Conservation (phyloP, 2,888 invertebrate genomes). For the Melieria omissa region DNA sequence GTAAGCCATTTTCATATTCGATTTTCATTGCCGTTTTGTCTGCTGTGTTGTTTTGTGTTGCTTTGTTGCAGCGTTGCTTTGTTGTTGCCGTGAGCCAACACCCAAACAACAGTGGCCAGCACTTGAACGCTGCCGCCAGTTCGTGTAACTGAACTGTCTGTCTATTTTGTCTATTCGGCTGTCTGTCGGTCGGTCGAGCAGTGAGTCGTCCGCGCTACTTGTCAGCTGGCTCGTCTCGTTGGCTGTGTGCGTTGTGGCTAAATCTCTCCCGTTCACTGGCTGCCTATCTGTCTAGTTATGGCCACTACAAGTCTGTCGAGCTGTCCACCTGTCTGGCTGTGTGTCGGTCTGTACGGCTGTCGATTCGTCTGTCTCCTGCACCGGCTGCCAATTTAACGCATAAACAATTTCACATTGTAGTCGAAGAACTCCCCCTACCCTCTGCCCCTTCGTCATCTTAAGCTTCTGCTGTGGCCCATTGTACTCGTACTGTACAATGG, state of each 20-base stretch:
- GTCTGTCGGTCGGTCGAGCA: no score
- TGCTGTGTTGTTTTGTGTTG: background rate
- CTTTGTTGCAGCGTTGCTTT: no score
- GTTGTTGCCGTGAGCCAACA: no score
- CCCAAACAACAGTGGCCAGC: no score
- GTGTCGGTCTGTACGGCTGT: conserved; percentile 4
- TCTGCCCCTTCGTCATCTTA: background rate
- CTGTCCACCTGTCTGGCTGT: conserved; percentile 4
- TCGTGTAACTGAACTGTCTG: no score
- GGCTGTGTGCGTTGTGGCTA: background rate
- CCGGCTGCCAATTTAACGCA: conserved; percentile 19
- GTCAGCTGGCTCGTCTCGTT: background rate
- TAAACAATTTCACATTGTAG: conserved; percentile 19
- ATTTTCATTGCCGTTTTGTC: conserved; percentile 4
- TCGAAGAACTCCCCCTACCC: background rate
- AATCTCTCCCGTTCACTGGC: no score
- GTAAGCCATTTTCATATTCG: background rate
- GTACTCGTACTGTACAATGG: no score
- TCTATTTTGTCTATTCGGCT: no score
- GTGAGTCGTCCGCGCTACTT: no score
- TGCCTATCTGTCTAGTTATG: no score
- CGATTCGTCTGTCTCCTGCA: background rate
- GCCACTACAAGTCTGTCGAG: conserved; percentile 17
- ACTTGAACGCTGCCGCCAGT: no score
- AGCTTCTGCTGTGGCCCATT: background rate